Conservation (phyloP, 2,113 vertebrate genomes). For the Syngnathoides biaculeatus region DNA sequence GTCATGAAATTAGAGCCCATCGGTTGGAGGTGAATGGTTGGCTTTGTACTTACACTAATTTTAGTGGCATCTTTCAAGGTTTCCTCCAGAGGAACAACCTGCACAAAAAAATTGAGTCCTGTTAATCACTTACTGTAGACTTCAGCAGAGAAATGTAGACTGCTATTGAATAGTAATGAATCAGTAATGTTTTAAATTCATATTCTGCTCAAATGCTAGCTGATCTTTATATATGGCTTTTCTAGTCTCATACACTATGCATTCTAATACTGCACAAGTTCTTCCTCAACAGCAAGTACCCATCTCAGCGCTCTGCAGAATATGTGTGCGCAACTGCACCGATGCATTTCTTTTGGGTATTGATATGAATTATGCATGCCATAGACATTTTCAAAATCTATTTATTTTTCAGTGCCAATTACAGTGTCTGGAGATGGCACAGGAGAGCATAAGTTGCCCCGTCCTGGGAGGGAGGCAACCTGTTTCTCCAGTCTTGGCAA, state of each 20-base stretch:
- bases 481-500: slow-evolving; percentile 48
- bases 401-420: slow-evolving; percentile 69
- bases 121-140: background rate
- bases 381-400: slow-evolving; percentile 59
- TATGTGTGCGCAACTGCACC: slow-evolving; percentile 35
- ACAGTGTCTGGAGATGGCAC: slow-evolving; percentile 59
- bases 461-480: slow-evolving; percentile 49
- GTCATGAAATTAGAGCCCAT: too few species aligned
- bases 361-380: slow-evolving; percentile 66
- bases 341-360: slow-evolving; percentile 59
- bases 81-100: slow-evolving; percentile 83
- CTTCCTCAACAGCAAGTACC: slow-evolving; percentile 6
- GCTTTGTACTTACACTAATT: slow-evolving; percentile 86
- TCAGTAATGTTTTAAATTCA: background rate
- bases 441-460: slow-evolving; percentile 48
- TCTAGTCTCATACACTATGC: background rate
- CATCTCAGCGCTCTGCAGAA: slow-evolving; percentile 18
- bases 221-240: slow-evolving; percentile 8
- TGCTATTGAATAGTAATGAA: background rate
- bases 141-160: slow-evolving; percentile 23
- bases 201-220: background rate
- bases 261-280: slow-evolving; percentile 2
- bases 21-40: background rate
- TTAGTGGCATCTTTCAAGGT: slow-evolving; percentile 84
- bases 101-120: slow-evolving; percentile 29